Conservation (phyloP, 2,888 invertebrate species). For the Nemoura dubitans region DNA sequence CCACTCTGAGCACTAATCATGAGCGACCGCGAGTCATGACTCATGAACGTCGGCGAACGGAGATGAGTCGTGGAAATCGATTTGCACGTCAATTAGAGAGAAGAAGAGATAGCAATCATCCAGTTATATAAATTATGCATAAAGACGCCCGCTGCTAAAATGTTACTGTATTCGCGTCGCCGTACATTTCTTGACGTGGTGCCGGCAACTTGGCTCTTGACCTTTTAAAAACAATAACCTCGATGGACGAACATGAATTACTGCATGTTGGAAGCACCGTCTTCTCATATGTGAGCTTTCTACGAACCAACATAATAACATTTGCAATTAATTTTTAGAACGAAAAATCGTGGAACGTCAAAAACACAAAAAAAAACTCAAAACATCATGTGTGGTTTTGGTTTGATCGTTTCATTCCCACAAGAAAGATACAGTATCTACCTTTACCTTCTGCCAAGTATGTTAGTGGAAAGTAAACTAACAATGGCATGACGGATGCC, state of each 20-base stretch:
- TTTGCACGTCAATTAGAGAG: neutral
- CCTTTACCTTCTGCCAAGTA: neutral
- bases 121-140: neutral
- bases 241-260: neutral
- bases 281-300: neutral
- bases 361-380: neutral
- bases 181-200: neutral
- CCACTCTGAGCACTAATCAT: neutral
- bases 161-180: neutral
- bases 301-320: neutral
- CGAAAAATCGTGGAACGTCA: neutral
- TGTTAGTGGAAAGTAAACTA: neutral
- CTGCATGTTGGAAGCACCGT: neutral
- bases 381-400: neutral
- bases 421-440: neutral
- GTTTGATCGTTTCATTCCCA: neutral
- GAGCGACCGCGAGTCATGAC: neutral
- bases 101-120: neutral
- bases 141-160: neutral
- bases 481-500: slow-evolving; percentile 7
- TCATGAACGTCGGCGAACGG: neutral
- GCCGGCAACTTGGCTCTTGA: neutral
- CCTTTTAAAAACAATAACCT: neutral
- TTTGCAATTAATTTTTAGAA: neutral
- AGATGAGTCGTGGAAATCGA: neutral